phyloP scores from a whole-genome alignment of 2,113 vertebrate species.

The Peromyscus leucopus region DNA sequence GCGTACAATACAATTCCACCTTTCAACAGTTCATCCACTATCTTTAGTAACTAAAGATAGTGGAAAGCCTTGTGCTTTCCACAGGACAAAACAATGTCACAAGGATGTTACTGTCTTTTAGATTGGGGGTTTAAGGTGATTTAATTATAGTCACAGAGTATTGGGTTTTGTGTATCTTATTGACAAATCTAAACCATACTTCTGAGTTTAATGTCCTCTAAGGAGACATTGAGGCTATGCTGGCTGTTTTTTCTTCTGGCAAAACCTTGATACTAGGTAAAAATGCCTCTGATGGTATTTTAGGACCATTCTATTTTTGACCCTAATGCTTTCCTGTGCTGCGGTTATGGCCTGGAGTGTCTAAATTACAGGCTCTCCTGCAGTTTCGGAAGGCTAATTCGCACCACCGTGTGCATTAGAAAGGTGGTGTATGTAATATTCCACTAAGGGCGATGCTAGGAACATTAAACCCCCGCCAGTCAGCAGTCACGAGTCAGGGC shows the following conservation, averaged over 20 bases:
- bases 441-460: slow-evolving; percentile 59
- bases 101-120: slow-evolving; percentile 44
- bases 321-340: slow-evolving; percentile 70
- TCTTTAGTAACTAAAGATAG: background rate
- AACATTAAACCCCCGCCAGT: slow-evolving; percentile 65
- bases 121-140: slow-evolving; percentile 56
- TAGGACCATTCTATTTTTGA: slow-evolving; percentile 76
- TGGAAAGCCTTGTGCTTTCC: background rate
- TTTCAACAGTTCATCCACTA: background rate
- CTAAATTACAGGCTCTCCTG: slow-evolving; percentile 74
- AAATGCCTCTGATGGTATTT: slow-evolving; percentile 64
- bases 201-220: slow-evolving; percentile 58
- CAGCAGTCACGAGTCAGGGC: slow-evolving; percentile 49
- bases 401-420: slow-evolving; percentile 45
- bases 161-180: slow-evolving; percentile 58
- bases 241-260: slow-evolving; percentile 63
- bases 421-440: slow-evolving; percentile 62
- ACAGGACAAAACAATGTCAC: slow-evolving; percentile 24
- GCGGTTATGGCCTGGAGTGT: slow-evolving; percentile 63
- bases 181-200: slow-evolving; percentile 55
- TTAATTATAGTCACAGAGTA: slow-evolving; percentile 57
- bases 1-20: slow-evolving; percentile 12
- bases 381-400: slow-evolving; percentile 71
- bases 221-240: slow-evolving; percentile 50
- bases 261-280: slow-evolving; percentile 57